Conservation (phyloP, 1,140 invertebrate species). For the Monomorium pharaonis region DNA sequence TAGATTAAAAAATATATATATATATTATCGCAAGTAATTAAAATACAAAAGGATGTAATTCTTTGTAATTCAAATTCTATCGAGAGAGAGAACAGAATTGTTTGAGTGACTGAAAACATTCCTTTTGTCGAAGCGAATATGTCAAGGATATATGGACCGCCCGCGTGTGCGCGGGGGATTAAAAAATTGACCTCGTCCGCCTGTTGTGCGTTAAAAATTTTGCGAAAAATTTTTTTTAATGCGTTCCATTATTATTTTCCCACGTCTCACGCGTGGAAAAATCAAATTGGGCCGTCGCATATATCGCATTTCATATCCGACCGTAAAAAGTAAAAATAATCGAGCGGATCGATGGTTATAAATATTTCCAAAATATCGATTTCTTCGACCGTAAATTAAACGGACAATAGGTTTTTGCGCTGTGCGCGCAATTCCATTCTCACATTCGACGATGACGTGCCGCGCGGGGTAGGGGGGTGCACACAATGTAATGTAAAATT, state of each 20-base stretch:
- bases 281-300: constrained; percentile 28
- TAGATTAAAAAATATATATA: not conserved
- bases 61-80: constrained; percentile 16
- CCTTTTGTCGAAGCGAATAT: constrained; percentile 35
- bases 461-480: too few species aligned
- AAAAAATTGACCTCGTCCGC: not conserved
- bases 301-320: constrained; percentile 43
- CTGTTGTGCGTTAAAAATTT: not conserved
- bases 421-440: not conserved
- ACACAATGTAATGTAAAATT: constrained; percentile 5
- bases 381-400: constrained; percentile 39
- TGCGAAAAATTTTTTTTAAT: constrained; percentile 3
- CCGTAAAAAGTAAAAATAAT: constrained; percentile 55
- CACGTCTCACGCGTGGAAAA: not conserved
- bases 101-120: constrained; percentile 21
- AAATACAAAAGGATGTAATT: not conserved
- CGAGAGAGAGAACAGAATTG: not conserved
- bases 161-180: too few species aligned
- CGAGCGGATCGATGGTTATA: constrained; percentile 51
- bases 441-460: not conserved
- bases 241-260: constrained; percentile 1
- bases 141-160: constrained; percentile 9
- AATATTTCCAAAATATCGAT: constrained; percentile 65
- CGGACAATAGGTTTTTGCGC: not conserved
- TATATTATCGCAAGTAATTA: constrained; percentile 13